A percentile compares a stretch with the other conserved stretches of the same genome.
These are phyloP conservation scores for Sturmia bella DNA, from an alignment of 2,888 invertebrate species.

Conservation along the genomic window DNA sequence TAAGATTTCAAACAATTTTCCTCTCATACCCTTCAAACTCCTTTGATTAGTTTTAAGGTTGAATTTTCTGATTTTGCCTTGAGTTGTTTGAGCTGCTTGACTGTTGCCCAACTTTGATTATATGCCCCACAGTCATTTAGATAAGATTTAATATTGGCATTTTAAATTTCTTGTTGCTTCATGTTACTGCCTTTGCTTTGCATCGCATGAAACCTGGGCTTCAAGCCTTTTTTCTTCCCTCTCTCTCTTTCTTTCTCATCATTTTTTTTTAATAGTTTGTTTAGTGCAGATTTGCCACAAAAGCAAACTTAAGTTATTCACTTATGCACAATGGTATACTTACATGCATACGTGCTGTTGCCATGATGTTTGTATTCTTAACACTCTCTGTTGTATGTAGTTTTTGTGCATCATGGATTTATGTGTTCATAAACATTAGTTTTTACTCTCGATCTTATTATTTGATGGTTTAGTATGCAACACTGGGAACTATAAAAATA, in stretches of 20 bases:
- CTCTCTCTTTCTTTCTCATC: background rate
- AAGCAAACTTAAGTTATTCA: conserved; percentile 35
- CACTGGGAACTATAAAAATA: background rate
- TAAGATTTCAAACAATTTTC: background rate
- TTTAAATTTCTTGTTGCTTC: conserved; percentile 22
- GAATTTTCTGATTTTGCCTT: conserved; percentile 23
- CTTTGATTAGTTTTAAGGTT: background rate
- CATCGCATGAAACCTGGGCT: conserved; percentile 12
- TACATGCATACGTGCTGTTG: background rate
- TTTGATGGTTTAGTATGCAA: background rate
- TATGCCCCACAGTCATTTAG: conserved; percentile 55
- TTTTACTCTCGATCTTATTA: conserved; percentile 52
- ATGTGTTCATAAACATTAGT: conserved; percentile 18
- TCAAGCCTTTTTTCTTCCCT: background rate
- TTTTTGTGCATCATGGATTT: background rate
- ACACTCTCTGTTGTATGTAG: background rate
- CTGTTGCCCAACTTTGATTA: conserved; percentile 60
- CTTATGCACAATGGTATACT: conserved; percentile 14
- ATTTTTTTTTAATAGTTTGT: conserved; percentile 1
- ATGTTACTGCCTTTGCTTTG: conserved; percentile 29
- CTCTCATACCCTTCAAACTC: background rate
- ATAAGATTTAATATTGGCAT: conserved; percentile 59
- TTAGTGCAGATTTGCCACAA: conserved; percentile 43
- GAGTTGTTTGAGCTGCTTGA: conserved; percentile 44
- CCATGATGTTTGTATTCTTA: background rate